A percentile compares a stretch with the other conserved stretches of the same genome.
These are phyloP conservation scores for Iselma pallidipennis DNA, from an alignment of 2,888 invertebrate genomes.

Conservation along the genomic window DNA sequence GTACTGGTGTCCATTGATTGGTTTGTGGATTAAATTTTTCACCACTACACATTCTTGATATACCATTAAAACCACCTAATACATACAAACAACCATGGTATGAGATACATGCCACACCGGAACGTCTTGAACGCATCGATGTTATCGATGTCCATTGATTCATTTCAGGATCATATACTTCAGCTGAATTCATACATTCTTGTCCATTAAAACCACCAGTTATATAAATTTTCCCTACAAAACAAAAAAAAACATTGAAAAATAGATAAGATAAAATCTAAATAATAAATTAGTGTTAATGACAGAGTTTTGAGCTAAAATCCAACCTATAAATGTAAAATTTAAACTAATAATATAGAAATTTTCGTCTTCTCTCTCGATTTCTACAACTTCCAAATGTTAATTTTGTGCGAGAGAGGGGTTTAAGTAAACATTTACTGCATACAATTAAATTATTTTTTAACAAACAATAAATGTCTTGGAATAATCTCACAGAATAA, in stretches of 20 bases:
- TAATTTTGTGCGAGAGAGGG: too few relatives aligned
- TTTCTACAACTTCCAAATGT: too few relatives aligned
- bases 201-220: slow-evolving; percentile 92
- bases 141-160: slow-evolving; percentile 85
- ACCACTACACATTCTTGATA: slow-evolving; percentile 85
- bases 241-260: neutral
- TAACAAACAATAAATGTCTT: too few relatives aligned
- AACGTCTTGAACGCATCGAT: slow-evolving; percentile 81
- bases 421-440: too few relatives aligned
- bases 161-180: slow-evolving; percentile 75
- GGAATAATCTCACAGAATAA: too few relatives aligned
- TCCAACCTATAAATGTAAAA: too few relatives aligned
- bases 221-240: slow-evolving; percentile 74
- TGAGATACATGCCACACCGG: slow-evolving; percentile 89
- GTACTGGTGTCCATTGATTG: slow-evolving; percentile 80
- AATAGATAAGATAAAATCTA: too few relatives aligned
- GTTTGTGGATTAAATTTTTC: slow-evolving; percentile 81
- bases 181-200: slow-evolving; percentile 84
- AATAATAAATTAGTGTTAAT: too few relatives aligned
- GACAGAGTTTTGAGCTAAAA: too few relatives aligned
- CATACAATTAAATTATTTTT: too few relatives aligned
- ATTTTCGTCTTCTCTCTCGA: too few relatives aligned
- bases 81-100: slow-evolving; percentile 78
- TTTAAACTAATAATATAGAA: too few relatives aligned
- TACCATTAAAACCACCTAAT: slow-evolving; percentile 91